A percentile compares a stretch with the other conserved stretches of the same genome.
Conservation (phyloP, 2,888 invertebrate species). For the Nephrotoma appendiculata region DNA sequence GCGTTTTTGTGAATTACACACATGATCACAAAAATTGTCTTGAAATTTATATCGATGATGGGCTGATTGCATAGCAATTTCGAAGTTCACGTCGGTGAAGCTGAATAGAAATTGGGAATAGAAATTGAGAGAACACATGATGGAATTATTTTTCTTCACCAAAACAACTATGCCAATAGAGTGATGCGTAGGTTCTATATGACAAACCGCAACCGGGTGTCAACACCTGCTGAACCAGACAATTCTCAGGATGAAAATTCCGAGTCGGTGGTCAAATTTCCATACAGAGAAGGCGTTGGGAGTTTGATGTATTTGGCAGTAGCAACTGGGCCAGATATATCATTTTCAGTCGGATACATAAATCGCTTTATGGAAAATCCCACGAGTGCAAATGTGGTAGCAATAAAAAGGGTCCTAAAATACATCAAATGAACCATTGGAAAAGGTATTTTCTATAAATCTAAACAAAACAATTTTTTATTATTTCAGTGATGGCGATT, state of each 20-base stretch:
- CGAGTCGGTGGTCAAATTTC: neutral
- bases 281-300: slow-evolving; percentile 5
- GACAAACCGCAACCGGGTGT: too few species aligned
- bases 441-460: neutral
- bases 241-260: neutral
- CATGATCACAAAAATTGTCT: neutral
- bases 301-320: slow-evolving; percentile 6
- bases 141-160: neutral
- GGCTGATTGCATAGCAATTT: neutral
- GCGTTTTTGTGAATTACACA: slow-evolving; percentile 6
- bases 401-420: slow-evolving; percentile 13
- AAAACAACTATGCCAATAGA: neutral
- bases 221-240: neutral
- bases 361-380: slow-evolving; percentile 10
- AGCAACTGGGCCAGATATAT: slow-evolving; percentile 6
- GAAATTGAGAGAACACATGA: neutral
- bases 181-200: too few species aligned
- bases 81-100: neutral
- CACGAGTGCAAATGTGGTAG: slow-evolving; percentile 6
- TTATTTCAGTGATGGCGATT: slow-evolving; percentile 14
- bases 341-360: neutral
- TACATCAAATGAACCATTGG: slow-evolving; percentile 4
- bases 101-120: neutral
- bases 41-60: slow-evolving; percentile 7
- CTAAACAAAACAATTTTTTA: neutral